Evolutionary conservation across 2,113 vertebrate species (phyloP).

Genomic region (Macaca fascicularis): T2T-MFA8v1.1 NC_088394.1:58790501-58791000

Average conservation of each 20-base stretch:
- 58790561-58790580: not conserved
- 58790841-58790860: not conserved
- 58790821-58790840: not conserved
- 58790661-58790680: not conserved
- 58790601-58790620: no score
- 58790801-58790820: not conserved
- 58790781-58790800: not conserved
- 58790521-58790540: not conserved
- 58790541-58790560: not conserved
- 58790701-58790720: not conserved
- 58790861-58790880: not conserved
- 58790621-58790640: not conserved
- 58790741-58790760: not conserved
- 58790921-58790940: not conserved
- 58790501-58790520: not conserved
- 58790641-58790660: not conserved
- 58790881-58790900: not conserved
- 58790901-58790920: not conserved
- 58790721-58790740: not conserved
- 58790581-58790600: not conserved
- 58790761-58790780: not conserved
- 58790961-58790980: not conserved
- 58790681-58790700: not conserved
- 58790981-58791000: not conserved
- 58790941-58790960: not conserved